Base-by-base conservation (phyloP, 2,888 invertebrate genomes). In the Adineta ricciae region DNA sequence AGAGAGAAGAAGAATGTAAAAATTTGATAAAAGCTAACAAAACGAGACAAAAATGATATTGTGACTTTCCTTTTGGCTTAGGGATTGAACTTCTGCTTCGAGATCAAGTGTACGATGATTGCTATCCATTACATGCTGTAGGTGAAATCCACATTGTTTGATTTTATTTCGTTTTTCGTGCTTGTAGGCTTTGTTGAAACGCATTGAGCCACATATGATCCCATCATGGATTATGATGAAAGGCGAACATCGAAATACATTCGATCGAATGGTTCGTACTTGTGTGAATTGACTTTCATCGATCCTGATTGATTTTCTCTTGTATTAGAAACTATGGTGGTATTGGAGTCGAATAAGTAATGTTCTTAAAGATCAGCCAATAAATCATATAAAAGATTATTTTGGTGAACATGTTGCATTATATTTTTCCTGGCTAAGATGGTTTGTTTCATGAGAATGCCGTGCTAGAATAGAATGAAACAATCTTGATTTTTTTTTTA, bases 341-440 rank as follows among this genome's bases (percentile, higher is more conserved):
- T 50, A 83, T 83, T 83, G 83, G 83, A 52, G 49, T 52, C 36
- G 41, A 7, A 36, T 83, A 27, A n/a, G 52, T 41, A 83, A 83
- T 52, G 36, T 50, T 0, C 50, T 83, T 32, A 49, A 32, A 36
- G 50, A 83, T 32, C 83, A 83, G 19, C 83, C 83, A 50, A 36
- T 50, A n/a, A 32, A 3, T n/a, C 49, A 83, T 50, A 83, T 83
- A 1, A 83, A 41, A 50, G 83, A 83, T 32, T 83, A 83, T 83
- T 83, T 49, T 50, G 83, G 83, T 50, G 83, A 83, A 83, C 83
- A 52, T 50, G 52, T 83, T 83, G 83, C 83, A 24, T 50, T 83
- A 21, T 83, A 78, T 78, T 78, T 78, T 24, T 38, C 24, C 41
- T 78, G 78, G 78, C 14, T 78, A 41, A 38, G 78, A 41, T 78